Evolutionary conservation across 2,888 invertebrate species (phyloP), one percentile per base, ranked within the genome.

Genomic region (Eupeodes luniger): DNA sequence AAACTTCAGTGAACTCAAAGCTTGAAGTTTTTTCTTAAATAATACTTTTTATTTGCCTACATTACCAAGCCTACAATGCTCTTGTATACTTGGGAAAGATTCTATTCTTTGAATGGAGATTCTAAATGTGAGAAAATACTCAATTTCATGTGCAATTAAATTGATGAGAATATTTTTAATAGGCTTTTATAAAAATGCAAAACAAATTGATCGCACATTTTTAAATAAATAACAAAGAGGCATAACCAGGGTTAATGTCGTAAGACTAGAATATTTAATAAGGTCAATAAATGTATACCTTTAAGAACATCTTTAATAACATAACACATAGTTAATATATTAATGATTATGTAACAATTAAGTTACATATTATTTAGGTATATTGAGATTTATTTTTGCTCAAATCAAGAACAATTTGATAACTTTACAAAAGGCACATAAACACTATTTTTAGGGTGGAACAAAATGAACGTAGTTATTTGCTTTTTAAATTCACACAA

Each of bases 31-130:
- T 49, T 27, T 49, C 27, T 27, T 49, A 14, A 51, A 11, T n/a
- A 67, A 51, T 36, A 36, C 11, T 66, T 19, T 27, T 12, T 49
- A 49, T 66, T 66, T 66, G 27, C 27, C 49, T 66, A 19, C 19
- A 47, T 47, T 49, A 49, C 27, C 66, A 40, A 40, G 40, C 27
- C 27, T 27, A 27, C n/a, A n/a, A n/a, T 27, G 27, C 27, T 27
- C 3, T 27, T 27, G 40, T 5, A 40, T 49, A 66, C 47, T 66
- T 66, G 12, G 16, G 27, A 19, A 64, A 47, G 40, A 66, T 62
- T 19, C 3, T 27, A 9, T 40, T 66, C 47, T 49, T 49, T 49
- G 66, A 66, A 66, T 66, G 14, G 19, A 47, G 7, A 66, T 49
- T 49, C 10, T 27, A 11, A 9, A 36, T 47, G 10, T 47, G 10